phyloP scores from a whole-genome alignment of 30 jellyfish, hydroid and myxozoan species.

The Cassiopea andromeda region DNA sequence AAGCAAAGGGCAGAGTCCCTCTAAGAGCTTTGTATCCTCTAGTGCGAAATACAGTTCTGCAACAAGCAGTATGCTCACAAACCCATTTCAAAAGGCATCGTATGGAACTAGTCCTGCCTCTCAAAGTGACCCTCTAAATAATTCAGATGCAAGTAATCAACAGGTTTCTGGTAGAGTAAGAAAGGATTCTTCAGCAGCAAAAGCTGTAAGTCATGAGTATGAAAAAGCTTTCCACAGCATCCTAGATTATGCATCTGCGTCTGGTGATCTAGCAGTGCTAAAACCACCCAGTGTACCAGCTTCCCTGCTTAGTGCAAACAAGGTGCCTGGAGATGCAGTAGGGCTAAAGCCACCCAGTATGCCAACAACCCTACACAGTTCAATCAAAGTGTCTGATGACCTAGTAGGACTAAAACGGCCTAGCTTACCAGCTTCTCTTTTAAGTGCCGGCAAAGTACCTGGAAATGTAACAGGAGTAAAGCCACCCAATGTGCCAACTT shows the following conservation, averaged over 20 bases:
- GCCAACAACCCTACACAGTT: no score
- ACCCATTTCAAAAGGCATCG: constrained; percentile 11
- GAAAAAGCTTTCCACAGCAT: constrained; percentile 51
- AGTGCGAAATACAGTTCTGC: neutral
- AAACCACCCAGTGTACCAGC: neutral
- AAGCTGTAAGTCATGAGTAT: neutral
- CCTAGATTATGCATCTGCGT: constrained; percentile 56
- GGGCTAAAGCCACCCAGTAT: no score
- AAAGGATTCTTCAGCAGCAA: neutral
- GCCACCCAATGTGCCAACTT: no score
- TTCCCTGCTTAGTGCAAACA: neutral
- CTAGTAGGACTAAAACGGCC: no score
- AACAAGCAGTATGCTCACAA: constrained; percentile 1
- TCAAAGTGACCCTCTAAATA: neutral
- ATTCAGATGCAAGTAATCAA: constrained; percentile 14
- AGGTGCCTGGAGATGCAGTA: no score
- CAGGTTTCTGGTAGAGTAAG: neutral
- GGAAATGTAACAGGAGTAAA: no score
- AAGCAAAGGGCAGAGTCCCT: neutral
- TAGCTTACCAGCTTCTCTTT: no score
- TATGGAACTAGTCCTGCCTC: neutral
- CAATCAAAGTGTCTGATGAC: no score
- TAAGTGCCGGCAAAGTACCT: no score
- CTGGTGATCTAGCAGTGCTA: constrained; percentile 3
- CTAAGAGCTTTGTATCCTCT: neutral